A percentile compares a stretch with the other conserved stretches of the same genome.
These are phyloP conservation scores for Trachelipus rathkii DNA, from an alignment of 1,140 invertebrate species.

Conservation along the genomic window DNA sequence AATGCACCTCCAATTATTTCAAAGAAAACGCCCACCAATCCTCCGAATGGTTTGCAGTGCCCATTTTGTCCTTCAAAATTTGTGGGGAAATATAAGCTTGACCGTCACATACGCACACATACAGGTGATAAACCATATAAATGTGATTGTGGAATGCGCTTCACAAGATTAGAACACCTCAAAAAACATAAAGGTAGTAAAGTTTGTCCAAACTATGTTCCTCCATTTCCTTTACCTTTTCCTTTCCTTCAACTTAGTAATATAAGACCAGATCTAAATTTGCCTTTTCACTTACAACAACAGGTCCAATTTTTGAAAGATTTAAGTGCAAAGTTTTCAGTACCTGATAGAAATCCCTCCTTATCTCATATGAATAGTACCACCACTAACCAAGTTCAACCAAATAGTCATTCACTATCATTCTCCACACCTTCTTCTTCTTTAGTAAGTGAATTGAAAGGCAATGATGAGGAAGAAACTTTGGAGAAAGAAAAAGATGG, in stretches of 20 bases:
- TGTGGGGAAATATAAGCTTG: neutral
- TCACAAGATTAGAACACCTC: constrained; percentile 91
- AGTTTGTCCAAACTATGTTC: constrained; percentile 4
- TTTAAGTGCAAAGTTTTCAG: neutral
- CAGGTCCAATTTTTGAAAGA: constrained; percentile 1
- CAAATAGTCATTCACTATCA: neutral
- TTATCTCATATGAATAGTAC: neutral
- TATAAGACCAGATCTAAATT: neutral
- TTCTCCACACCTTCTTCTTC: no score
- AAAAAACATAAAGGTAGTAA: constrained; percentile 65
- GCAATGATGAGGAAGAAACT: no score
- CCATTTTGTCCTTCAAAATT: constrained; percentile 36
- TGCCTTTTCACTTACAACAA: neutral
- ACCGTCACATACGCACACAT: neutral
- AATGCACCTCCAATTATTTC: neutral
- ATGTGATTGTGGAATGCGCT: constrained; percentile 73
- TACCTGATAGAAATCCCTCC: neutral
- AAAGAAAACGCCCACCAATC: neutral
- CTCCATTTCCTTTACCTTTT: neutral
- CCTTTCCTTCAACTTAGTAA: neutral
- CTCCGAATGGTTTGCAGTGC: constrained; percentile 57
- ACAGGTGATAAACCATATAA: neutral
- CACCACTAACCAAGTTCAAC: neutral
- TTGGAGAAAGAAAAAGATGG: neutral
- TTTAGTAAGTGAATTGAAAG: no score